These are phyloP conservation scores for Erpobdella octoculata DNA, from an alignment of 2,888 invertebrate species.

Conservation along the genomic window DNA sequence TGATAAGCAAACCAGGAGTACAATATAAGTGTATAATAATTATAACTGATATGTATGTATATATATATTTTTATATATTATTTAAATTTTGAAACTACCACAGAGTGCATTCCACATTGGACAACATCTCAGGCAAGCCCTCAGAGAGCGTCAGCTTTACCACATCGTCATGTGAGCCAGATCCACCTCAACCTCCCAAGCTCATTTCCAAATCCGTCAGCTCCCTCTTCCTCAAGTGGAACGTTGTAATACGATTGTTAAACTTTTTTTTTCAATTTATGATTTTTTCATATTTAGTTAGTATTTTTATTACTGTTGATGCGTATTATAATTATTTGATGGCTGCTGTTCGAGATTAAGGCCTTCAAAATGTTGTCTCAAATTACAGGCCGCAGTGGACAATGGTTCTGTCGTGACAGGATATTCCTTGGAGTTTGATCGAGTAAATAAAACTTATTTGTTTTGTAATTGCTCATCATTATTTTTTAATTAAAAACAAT, in stretches of 20 bases:
- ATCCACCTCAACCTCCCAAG: conserved; percentile 63
- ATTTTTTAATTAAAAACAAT: no score
- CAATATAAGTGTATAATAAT: no score
- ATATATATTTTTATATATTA: no score
- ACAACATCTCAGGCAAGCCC: conserved; percentile 66
- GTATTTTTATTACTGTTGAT: neutral
- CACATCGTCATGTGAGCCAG: conserved; percentile 74
- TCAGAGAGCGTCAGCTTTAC: conserved; percentile 72
- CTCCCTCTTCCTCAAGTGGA: conserved; percentile 55
- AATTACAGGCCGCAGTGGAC: conserved; percentile 58
- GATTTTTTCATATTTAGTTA: neutral
- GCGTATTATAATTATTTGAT: neutral
- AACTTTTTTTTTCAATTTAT: conserved; percentile 25
- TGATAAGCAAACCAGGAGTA: no score
- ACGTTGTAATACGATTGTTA: conserved; percentile 39
- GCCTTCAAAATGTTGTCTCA: neutral
- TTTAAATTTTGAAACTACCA: no score
- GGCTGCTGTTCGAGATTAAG: neutral
- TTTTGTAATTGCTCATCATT: neutral
- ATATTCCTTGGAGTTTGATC: conserved; percentile 64
- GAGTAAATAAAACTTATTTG: conserved; percentile 45
- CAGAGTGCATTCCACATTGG: conserved; percentile 64
- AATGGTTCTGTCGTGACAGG: conserved; percentile 71
- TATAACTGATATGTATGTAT: no score
- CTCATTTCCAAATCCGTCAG: conserved; percentile 65